Base-by-base conservation (phyloP, 2,113 vertebrate species). In the Catharus fuscescens region DNA sequence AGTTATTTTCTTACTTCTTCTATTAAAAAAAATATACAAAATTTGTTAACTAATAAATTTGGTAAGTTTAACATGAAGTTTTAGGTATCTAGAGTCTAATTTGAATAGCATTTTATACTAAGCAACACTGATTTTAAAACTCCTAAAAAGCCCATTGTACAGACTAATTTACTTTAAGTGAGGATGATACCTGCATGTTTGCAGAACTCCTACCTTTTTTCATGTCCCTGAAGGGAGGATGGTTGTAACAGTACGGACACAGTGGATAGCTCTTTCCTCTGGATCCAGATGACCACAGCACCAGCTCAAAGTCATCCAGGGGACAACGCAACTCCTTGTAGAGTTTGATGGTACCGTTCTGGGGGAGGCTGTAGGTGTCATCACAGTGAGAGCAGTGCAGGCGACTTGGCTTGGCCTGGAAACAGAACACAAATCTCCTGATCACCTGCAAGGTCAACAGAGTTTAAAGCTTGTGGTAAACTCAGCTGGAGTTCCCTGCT, bases 351-450 rank as follows among this genome's bases (percentile, higher is more conserved):
- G 99, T 99, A 34, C 99, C 99, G 0, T 99, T 99, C 95, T 99
- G 99, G 19, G 99, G 99, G 25, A 99, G 98, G 45, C 98, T 99
- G 97, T 99, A 99, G 32, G 99, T 99, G 93, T 99, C 99, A 9
- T 99, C 99, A 18, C 99, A 99, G 97, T 99, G 99, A 32, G 99
- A 99, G 86, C 99, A 99, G 95, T 99, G 99, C 57, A 99, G 98
- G 34, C 99, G 98, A 95, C 99, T 99, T 1, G 99, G 99, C 83
- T 99, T 99, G 73, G 99, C 99, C 99, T 99, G 90, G 6, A 44
- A 76, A 84, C 8, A 86, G 15, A 85, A 85, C 5, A 92, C 13
- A 50, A 38, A 23, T 9, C 66, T 86, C 45, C 50, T 40, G 32
- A 95, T 57, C 19, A 92, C 28, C 13, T 21, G 44, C 13, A 82